Percentiles rank a stretch among this genome's conserved stretches.
Evolutionary conservation across 2,888 invertebrate genomes (phyloP).

Genomic region (Lepidocyrtoides sp.): DNA sequence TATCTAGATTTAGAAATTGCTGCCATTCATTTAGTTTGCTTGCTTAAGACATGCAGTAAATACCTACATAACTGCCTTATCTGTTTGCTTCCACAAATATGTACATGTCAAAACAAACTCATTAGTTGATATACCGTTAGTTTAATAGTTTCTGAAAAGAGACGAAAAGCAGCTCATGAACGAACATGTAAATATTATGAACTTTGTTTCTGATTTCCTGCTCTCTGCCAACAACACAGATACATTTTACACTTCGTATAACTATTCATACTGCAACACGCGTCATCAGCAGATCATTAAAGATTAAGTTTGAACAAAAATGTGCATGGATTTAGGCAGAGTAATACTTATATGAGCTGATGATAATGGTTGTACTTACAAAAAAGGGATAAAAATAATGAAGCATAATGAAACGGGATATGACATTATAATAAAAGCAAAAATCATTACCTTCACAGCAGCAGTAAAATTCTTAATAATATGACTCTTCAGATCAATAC

Average conservation of each 20-base stretch:
- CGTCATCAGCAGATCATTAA: conserved; percentile 30
- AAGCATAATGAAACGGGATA: not conserved
- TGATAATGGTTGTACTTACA: too few relatives aligned
- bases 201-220: not conserved
- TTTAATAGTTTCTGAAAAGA: not conserved
- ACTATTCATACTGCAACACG: conserved; percentile 24
- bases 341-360: not conserved
- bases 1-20: too few relatives aligned
- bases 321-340: not conserved
- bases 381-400: not conserved
- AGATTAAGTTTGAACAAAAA: not conserved
- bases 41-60: too few relatives aligned
- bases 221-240: not conserved
- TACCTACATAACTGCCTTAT: not conserved
- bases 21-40: too few relatives aligned
- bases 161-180: not conserved
- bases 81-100: not conserved
- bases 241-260: conserved; percentile 41
- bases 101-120: conserved; percentile 1
- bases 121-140: not conserved
- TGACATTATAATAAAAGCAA: not conserved
- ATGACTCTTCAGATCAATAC: too few relatives aligned
- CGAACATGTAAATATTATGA: conserved; percentile 11
- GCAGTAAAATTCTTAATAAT: not conserved
- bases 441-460: too few relatives aligned